These are phyloP conservation scores for Lycaena phlaeas DNA, from an alignment of 2,888 invertebrate species.

Conservation along the genomic window DNA sequence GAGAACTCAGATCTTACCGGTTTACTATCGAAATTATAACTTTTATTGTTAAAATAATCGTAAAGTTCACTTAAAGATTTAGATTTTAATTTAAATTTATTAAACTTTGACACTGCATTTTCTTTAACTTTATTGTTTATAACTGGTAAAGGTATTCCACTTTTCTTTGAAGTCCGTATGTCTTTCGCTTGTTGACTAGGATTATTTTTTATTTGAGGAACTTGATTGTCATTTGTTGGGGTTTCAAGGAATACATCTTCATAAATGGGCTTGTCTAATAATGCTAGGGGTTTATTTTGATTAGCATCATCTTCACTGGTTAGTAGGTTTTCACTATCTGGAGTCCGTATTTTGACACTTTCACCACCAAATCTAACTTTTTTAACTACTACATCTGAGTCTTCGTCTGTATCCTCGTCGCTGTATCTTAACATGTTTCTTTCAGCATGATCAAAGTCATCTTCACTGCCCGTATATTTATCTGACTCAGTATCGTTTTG, in stretches of 20 bases:
- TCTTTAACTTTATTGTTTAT: slow-evolving; percentile 40
- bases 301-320: slow-evolving; percentile 69
- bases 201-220: slow-evolving; percentile 48
- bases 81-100: slow-evolving; percentile 53
- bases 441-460: slow-evolving; percentile 59
- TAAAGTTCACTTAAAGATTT: slow-evolving; percentile 65
- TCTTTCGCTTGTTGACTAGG: slow-evolving; percentile 31
- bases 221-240: slow-evolving; percentile 36
- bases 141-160: slow-evolving; percentile 57
- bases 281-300: slow-evolving; percentile 21
- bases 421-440: slow-evolving; percentile 73
- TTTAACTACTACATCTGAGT: slow-evolving; percentile 71
- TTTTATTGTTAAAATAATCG: slow-evolving; percentile 61
- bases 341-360: slow-evolving; percentile 87
- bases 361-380: slow-evolving; percentile 91
- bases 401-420: slow-evolving; percentile 75
- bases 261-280: slow-evolving; percentile 17
- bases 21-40: slow-evolving; percentile 32
- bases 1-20: slow-evolving; percentile 42
- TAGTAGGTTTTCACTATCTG: slow-evolving; percentile 83
- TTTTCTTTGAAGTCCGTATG: slow-evolving; percentile 38
- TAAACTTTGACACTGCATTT: slow-evolving; percentile 29
- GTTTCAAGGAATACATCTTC: slow-evolving; percentile 27
- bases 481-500: slow-evolving; percentile 71
- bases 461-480: slow-evolving; percentile 54